These are phyloP conservation scores for Pteria penguin DNA, from an alignment of 2,888 invertebrate genomes.

Conservation along the genomic window DNA sequence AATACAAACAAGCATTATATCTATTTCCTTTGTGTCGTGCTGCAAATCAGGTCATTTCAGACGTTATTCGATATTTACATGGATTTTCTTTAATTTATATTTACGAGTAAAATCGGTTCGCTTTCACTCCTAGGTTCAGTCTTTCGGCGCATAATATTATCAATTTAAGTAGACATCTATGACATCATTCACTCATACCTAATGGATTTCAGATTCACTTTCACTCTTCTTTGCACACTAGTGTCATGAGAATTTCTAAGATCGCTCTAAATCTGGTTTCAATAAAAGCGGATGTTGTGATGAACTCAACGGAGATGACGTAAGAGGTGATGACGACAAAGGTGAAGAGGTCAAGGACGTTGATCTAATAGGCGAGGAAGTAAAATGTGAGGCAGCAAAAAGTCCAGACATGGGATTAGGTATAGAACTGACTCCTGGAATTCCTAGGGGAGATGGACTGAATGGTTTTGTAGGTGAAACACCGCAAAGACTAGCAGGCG, in stretches of 20 bases:
- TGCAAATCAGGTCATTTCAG: too few relatives aligned
- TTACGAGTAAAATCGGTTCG: too few relatives aligned
- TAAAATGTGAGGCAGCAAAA: slow-evolving; percentile 24
- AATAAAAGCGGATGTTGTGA: slow-evolving; percentile 32
- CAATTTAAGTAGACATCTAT: too few relatives aligned
- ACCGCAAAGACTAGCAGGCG: slow-evolving; percentile 34
- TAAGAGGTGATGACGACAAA: slow-evolving; percentile 21
- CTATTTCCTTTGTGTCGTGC: too few relatives aligned
- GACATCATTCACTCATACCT: too few relatives aligned
- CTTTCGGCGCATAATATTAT: too few relatives aligned
- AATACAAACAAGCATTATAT: too few relatives aligned
- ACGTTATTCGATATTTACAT: too few relatives aligned
- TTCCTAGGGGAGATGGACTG: slow-evolving; percentile 35
- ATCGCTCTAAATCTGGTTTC: slow-evolving; percentile 26
- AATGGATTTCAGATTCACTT: not conserved
- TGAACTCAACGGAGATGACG: slow-evolving; percentile 16
- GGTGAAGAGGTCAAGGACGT: slow-evolving; percentile 21
- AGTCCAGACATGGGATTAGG: slow-evolving; percentile 27
- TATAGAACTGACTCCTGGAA: slow-evolving; percentile 13
- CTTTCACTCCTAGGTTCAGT: too few relatives aligned
- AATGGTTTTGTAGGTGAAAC: slow-evolving; percentile 40
- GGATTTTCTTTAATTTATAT: too few relatives aligned
- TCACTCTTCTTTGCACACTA: not conserved
- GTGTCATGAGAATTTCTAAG: not conserved
- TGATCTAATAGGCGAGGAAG: slow-evolving; percentile 22